Base-by-base conservation (phyloP, 2,113 vertebrate species). In the Anoura caudifer region DNA sequence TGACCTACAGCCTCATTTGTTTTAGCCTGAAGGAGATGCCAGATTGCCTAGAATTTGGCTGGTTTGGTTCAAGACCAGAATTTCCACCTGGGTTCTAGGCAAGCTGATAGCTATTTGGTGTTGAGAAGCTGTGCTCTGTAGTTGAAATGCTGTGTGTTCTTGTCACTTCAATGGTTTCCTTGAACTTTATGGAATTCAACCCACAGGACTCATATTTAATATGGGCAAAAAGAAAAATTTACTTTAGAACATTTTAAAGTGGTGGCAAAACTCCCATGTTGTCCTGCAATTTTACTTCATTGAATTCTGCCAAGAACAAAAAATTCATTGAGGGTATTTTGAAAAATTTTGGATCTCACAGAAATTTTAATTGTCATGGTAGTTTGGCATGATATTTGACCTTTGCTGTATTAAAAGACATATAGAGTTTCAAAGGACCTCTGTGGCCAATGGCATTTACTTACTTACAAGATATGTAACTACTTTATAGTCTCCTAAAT, bases 351-450 rank as follows among this genome's bases (percentile, higher is more conserved):
- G 54, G 80, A 73, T 96, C 94, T 81, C 22, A 94, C 81, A 96
- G 94, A 95, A 81, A 95, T 84, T 83, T 92, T 69, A 86, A 84
- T 91, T 84, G 76, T 89, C 36, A 12, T 84, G 41, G 88, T 88
- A 90, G 65, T 85, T 94, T 91, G 89, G 84, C 82, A 26, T 75
- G 84, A 90, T 96, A 90, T 88, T 93, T 95, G 81, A 83, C 87
- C 87, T 95, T 56, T 63, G 14, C 79, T 95, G 19, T 95, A 82
- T 93, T 91, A 94, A 97, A 97, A 96, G 85, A 88, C 82, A 81
- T 47, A 95, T 94, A 87, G 92, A 97, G 50, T 97, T 97, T 95
- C 96, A 96, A 97, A 97, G 90, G 67, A 77, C 54, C 86, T 94
- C 87, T 86, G 65, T 94, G 88, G 88, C 82, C 85, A 90, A 76